A percentile compares a stretch with the other conserved stretches of the same genome.
phyloP scores from a whole-genome alignment of 2,888 invertebrate genomes.

The Homarus gammarus region DNA sequence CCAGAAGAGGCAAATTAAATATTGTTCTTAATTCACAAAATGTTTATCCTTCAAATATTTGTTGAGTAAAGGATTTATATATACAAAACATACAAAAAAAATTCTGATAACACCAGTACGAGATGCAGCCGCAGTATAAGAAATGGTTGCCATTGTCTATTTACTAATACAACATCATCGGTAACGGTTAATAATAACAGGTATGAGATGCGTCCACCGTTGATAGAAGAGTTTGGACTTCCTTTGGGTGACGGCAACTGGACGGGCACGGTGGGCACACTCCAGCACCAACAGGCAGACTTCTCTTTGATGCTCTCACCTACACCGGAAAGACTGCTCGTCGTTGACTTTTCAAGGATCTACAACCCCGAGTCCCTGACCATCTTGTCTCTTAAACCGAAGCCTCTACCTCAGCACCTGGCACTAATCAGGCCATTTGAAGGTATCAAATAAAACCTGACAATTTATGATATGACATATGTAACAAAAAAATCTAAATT shows the following conservation, averaged over 20 bases:
- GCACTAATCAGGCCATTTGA: conserved; percentile 69
- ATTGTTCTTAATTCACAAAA: no score
- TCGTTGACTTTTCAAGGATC: conserved; percentile 55
- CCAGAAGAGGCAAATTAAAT: no score
- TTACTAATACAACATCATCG: no score
- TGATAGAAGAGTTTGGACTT: conserved; percentile 62
- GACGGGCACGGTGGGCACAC: conserved; percentile 70
- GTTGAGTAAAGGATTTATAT: no score
- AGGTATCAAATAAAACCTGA: conserved; percentile 1
- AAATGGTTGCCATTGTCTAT: neutral
- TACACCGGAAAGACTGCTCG: conserved; percentile 22
- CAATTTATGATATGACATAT: neutral
- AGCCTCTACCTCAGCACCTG: conserved; percentile 51
- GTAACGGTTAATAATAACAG: no score
- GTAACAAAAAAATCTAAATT: neutral
- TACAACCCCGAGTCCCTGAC: conserved; percentile 61
- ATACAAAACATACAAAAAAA: no score
- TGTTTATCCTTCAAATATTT: no score
- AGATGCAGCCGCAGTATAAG: neutral
- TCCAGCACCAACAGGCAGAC: conserved; percentile 70
- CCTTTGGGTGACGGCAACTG: conserved; percentile 47
- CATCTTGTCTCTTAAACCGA: conserved; percentile 46
- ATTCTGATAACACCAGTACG: no score
- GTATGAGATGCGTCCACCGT: conserved; percentile 49
- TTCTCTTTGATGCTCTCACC: conserved; percentile 63